Conservation (phyloP, 2,113 vertebrate genomes). For the Pollimyrus isidori region DNA sequence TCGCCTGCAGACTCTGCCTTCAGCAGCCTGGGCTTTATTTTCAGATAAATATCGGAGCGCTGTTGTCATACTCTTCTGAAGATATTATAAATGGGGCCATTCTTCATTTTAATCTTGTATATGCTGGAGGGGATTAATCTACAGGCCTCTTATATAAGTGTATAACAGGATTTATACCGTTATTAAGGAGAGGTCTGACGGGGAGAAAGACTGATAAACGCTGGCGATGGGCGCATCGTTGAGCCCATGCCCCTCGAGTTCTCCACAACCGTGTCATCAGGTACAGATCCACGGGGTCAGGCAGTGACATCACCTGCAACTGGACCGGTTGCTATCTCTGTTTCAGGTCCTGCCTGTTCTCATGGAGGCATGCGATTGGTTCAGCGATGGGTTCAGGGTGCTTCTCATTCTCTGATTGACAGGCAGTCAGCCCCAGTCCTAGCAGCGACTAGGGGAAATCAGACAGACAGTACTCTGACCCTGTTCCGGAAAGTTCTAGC, state of each 20-base stretch:
- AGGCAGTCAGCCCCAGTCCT: background rate
- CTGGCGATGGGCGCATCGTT: conserved; percentile 15
- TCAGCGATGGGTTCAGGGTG: background rate
- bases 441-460: background rate
- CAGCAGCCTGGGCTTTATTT: conserved; percentile 22
- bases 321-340: background rate
- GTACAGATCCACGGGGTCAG: background rate
- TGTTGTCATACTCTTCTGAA: conserved; percentile 16
- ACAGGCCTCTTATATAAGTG: conserved; percentile 31
- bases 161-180: conserved; percentile 31
- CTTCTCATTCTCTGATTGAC: background rate
- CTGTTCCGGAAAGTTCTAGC: background rate
- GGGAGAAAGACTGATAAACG: conserved; percentile 21
- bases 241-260: background rate
- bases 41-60: conserved; percentile 29
- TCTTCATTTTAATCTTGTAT: conserved; percentile 34
- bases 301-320: background rate
- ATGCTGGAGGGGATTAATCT: conserved; percentile 23
- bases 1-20: conserved; percentile 15
- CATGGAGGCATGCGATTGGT: background rate
- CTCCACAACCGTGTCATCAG: background rate
- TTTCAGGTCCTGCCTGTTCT: background rate
- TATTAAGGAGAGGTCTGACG: conserved; percentile 30
- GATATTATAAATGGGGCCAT: conserved; percentile 26
- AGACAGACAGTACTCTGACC: background rate